These are phyloP conservation scores for Entomobrya multifasciata DNA, from an alignment of 2,888 invertebrate species.

Conservation along the genomic window DNA sequence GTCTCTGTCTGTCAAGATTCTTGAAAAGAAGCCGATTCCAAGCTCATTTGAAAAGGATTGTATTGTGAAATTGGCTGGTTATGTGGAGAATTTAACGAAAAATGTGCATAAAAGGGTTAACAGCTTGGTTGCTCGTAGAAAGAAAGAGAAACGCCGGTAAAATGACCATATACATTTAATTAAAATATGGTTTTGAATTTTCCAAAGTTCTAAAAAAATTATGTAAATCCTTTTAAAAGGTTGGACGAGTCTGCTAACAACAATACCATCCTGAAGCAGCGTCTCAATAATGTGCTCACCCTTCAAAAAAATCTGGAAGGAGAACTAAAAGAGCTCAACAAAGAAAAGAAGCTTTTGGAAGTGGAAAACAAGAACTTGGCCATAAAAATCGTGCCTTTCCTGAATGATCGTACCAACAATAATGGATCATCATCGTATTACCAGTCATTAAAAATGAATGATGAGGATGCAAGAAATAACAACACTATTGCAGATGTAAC, in stretches of 20 bases:
- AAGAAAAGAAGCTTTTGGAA: conserved; percentile 49
- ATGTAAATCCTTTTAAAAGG: too few species aligned
- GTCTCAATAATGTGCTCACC: conserved; percentile 20
- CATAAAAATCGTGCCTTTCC: conserved; percentile 40
- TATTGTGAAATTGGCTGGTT: conserved; percentile 5
- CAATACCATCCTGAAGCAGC: conserved; percentile 39
- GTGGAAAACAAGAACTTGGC: conserved; percentile 52
- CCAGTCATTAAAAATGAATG: background rate
- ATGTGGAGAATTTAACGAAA: conserved; percentile 6
- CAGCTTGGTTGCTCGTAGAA: background rate
- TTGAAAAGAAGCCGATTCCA: background rate
- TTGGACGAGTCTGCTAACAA: conserved; percentile 36
- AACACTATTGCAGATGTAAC: background rate
- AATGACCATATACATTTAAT: too few species aligned
- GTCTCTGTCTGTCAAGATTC: background rate
- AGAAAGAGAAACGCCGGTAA: conserved; percentile 25
- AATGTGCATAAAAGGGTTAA: conserved; percentile 10
- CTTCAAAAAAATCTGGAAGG: conserved; percentile 45
- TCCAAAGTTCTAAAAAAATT: too few species aligned
- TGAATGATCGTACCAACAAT: background rate
- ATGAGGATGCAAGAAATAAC: background rate
- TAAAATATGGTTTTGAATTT: too few species aligned
- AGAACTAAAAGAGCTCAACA: conserved; percentile 32
- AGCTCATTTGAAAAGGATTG: conserved; percentile 20
- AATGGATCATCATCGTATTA: background rate